phyloP scores from a whole-genome alignment of 2,888 invertebrate genomes.

The Agrypnus murinus region DNA sequence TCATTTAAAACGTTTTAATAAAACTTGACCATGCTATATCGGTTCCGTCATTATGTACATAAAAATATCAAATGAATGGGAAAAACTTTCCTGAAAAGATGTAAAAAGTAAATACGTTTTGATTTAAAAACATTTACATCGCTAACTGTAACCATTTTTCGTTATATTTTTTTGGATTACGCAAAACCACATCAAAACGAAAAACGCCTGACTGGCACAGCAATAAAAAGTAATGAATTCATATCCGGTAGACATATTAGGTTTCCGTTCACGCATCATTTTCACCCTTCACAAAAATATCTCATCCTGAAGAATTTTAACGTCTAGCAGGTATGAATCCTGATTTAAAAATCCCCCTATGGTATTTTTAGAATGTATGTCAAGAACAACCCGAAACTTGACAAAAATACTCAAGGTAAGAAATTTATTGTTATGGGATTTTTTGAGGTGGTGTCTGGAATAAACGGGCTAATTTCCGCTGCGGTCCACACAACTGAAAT shows the following conservation, averaged over 20 bases:
- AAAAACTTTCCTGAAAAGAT: too few relatives aligned
- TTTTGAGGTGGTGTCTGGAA: too few relatives aligned
- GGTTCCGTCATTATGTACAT: too few relatives aligned
- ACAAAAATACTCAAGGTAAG: too few relatives aligned
- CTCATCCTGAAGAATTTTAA: slow-evolving; percentile 23
- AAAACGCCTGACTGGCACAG: slow-evolving; percentile 10
- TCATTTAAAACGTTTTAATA: too few relatives aligned
- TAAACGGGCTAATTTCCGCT: too few relatives aligned
- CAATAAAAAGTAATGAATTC: slow-evolving; percentile 29
- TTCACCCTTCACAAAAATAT: slow-evolving; percentile 25
- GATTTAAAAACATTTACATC: too few relatives aligned
- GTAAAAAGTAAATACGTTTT: too few relatives aligned
- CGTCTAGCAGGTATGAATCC: slow-evolving; percentile 23
- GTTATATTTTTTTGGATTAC: slow-evolving; percentile 8
- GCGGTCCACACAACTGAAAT: too few relatives aligned
- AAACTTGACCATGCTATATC: too few relatives aligned
- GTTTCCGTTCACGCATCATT: slow-evolving; percentile 29
- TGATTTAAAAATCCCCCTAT: slow-evolving; percentile 1
- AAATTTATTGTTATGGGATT: too few relatives aligned
- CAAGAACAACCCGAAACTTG: background rate
- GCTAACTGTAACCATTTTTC: background rate
- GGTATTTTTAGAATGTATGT: slow-evolving; percentile 20
- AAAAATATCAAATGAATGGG: too few relatives aligned
- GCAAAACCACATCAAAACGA: background rate
- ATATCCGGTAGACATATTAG: slow-evolving; percentile 28